Percentiles rank a stretch among this genome's conserved stretches.
Evolutionary conservation across 1,140 invertebrate species (phyloP).

Genomic region (Adoxophyes honmai): DNA sequence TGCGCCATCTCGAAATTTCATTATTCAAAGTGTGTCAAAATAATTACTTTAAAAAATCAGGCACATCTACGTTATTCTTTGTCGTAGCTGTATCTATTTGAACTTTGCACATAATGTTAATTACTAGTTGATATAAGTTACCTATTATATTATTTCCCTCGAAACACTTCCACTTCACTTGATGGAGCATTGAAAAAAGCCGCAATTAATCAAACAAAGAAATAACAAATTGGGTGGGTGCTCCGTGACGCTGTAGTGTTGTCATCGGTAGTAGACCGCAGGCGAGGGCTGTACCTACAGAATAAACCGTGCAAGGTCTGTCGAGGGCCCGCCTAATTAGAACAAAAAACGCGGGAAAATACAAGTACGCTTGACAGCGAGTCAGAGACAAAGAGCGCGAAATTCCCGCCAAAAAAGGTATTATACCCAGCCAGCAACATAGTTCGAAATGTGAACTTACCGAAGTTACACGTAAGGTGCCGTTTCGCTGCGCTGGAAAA

Average conservation of each 20-base stretch:
- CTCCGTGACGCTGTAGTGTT: slow-evolving; percentile 9
- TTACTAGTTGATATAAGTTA: no score
- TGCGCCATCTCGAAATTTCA: no score
- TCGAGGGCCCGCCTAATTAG: slow-evolving; percentile 70
- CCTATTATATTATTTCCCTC: no score
- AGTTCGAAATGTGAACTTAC: not conserved
- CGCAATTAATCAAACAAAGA: slow-evolving; percentile 14
- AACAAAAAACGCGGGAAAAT: slow-evolving; percentile 76
- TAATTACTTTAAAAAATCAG: no score
- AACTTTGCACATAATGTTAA: no score
- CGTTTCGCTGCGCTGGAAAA: not conserved
- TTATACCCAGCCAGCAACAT: slow-evolving; percentile 25
- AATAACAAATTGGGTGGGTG: slow-evolving; percentile 14
- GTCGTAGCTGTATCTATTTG: no score
- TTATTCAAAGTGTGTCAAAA: no score
- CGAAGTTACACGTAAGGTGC: not conserved
- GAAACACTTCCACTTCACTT: not conserved
- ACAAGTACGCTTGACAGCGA: slow-evolving; percentile 75
- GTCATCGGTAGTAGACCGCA: slow-evolving; percentile 14
- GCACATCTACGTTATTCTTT: no score
- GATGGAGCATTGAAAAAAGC: slow-evolving; percentile 5
- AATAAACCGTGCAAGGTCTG: slow-evolving; percentile 20
- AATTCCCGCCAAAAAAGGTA: slow-evolving; percentile 43
- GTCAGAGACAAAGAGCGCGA: slow-evolving; percentile 69
- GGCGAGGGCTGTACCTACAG: slow-evolving; percentile 9